phyloP scores from a whole-genome alignment of 2,888 invertebrate genomes.

The Germaria angustata region DNA sequence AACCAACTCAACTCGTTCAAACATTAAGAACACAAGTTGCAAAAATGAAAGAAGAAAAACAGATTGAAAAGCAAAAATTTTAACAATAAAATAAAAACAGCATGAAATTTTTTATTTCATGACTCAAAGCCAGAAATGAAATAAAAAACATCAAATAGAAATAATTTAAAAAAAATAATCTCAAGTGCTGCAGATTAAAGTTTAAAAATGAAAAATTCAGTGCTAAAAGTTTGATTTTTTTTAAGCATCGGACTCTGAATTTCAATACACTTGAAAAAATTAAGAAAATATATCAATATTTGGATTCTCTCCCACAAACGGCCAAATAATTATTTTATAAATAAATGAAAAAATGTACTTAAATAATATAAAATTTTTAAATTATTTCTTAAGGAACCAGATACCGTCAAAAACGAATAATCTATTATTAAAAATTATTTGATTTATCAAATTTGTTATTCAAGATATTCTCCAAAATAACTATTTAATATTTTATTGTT shows the following conservation, averaged over 20 bases:
- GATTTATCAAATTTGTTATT: too few species aligned
- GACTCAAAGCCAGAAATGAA: constrained; percentile 40
- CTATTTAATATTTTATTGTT: too few species aligned
- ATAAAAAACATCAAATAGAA: constrained; percentile 15
- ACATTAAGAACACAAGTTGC: constrained; percentile 18
- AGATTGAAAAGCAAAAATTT: constrained; percentile 5
- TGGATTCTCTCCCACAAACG: too few species aligned
- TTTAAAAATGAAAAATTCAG: constrained; percentile 7
- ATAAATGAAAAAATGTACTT: too few species aligned
- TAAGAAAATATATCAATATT: too few species aligned
- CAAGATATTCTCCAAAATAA: too few species aligned
- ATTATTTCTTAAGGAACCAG: too few species aligned
- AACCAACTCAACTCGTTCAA: constrained; percentile 50
- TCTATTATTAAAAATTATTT: too few species aligned
- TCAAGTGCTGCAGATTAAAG: constrained; percentile 44
- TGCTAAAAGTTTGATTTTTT: constrained; percentile 36
- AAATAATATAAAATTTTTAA: too few species aligned
- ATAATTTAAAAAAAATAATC: constrained; percentile 42
- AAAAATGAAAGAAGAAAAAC: not conserved
- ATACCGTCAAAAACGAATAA: too few species aligned
- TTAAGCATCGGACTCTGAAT: not conserved
- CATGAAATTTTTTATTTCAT: constrained; percentile 41
- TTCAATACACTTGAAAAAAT: constrained; percentile 31
- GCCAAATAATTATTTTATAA: too few species aligned
- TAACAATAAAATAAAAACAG: constrained; percentile 45